Conservation (phyloP, 2,888 invertebrate genomes). For the Agrypnus murinus region DNA sequence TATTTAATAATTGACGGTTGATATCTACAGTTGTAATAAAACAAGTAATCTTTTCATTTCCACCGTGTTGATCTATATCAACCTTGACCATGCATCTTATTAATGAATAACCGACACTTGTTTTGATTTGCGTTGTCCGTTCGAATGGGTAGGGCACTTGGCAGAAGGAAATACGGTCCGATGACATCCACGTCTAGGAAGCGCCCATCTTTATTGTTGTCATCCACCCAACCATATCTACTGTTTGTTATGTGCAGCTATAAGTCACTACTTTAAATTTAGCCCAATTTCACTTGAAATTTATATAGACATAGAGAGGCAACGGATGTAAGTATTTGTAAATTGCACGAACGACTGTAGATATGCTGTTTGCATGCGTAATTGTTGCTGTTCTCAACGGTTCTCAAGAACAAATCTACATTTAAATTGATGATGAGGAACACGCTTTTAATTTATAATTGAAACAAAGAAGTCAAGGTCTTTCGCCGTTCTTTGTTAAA, state of each 20-base stretch:
- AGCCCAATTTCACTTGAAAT: conserved; percentile 27
- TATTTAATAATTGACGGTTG: background rate
- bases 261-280: conserved; percentile 24
- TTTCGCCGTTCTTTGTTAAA: no score
- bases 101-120: conserved; percentile 35
- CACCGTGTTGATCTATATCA: background rate
- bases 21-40: background rate
- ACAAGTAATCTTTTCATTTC: background rate
- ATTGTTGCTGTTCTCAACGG: conserved; percentile 8
- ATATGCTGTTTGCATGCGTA: background rate
- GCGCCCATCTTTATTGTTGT: conserved; percentile 47
- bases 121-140: conserved; percentile 25
- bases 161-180: conserved; percentile 50
- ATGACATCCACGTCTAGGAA: conserved; percentile 48
- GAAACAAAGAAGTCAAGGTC: background rate
- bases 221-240: conserved; percentile 39
- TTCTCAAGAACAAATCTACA: background rate
- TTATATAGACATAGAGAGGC: background rate
- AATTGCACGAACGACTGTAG: background rate
- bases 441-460: background rate
- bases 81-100: conserved; percentile 33
- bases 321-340: background rate
- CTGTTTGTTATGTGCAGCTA: conserved; percentile 27
- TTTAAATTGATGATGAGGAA: background rate
- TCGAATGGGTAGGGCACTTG: conserved; percentile 45